Conservation (phyloP, 37 sponge, comb jelly and placozoan species). For the Chondrosia reniformis region DNA sequence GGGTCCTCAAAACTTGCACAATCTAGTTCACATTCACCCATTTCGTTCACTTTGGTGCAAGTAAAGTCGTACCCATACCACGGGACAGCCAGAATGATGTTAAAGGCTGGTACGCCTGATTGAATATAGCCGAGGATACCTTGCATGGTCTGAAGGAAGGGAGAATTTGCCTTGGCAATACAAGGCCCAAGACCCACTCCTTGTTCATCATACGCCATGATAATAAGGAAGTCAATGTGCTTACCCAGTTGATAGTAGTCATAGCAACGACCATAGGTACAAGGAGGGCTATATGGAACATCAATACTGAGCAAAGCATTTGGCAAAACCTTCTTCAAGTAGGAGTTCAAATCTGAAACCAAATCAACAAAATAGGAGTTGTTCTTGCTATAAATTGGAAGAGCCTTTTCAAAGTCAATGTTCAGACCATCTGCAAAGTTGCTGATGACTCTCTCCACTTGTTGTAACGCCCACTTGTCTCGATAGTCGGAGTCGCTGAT, state of each 20-base stretch:
- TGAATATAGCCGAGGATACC: constrained; percentile 46
- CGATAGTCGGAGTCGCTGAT: constrained; percentile 17
- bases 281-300: constrained; percentile 76
- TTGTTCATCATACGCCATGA: constrained; percentile 87
- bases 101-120: constrained; percentile 42
- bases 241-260: constrained; percentile 37
- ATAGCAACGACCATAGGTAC: constrained; percentile 79
- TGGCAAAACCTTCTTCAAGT: neutral
- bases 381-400: constrained; percentile 22
- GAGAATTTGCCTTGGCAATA: constrained; percentile 77
- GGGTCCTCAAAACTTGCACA: constrained; percentile 55
- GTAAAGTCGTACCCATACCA: constrained; percentile 92
- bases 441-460: constrained; percentile 30
- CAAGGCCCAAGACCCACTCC: constrained; percentile 74
- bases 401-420: constrained; percentile 68
- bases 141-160: constrained; percentile 24
- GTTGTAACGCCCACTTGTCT: constrained; percentile 25
- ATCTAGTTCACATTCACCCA: constrained; percentile 43
- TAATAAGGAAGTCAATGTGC: constrained; percentile 58
- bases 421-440: constrained; percentile 72
- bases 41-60: constrained; percentile 32
- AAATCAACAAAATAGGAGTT: neutral
- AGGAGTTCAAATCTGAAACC: neutral
- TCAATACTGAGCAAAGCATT: constrained; percentile 55
- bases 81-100: constrained; percentile 74